Evolutionary conservation across 1,140 invertebrate species (phyloP), one percentile per base, ranked within the genome.

Genomic region (Drosophila santomea): DNA sequence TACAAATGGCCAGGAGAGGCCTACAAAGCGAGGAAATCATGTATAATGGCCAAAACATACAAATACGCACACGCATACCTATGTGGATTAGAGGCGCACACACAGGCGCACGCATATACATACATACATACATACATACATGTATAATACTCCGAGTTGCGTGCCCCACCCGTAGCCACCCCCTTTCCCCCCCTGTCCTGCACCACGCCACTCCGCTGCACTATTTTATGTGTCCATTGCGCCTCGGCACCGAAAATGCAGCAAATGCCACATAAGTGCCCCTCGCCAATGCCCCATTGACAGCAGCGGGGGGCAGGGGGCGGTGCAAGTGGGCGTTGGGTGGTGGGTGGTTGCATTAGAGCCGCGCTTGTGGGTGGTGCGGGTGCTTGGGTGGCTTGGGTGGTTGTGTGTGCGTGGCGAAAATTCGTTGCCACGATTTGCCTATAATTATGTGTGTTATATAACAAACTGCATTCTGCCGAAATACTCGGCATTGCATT

Each of bases 371-470:
- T 67, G 57, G 28, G 23, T 50, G 61, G 23, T 14, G 38, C 38
- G 38, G 38, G 38, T 14, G 20, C 23, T 63, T 55, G 7, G 76
- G 63, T 71, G 55, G 28, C 17, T n/a, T 2, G 32, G 51, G 35
- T 10, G 20, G 36, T 63, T 55, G 14, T 80, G 63, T 78, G 59
- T 80, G 77, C 51, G 74, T 79, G 83, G 83, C 76, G 84, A 89
- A 88, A 89, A 89, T 89, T 89, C 84, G 84, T 84, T 89, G 84
- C 73, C 84, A 80, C 84, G 84, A 89, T 89, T 89, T 89, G 84
- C 80, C 84, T 89, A 89, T 89, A 89, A 89, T 89, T 89, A 89
- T 89, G 84, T 90, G 84, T 89, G 84, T 89, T 89, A 89, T 89
- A 89, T 89, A 89, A 89, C 84, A 89, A 89, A 89, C 84, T 89